Conservation (phyloP, 2,797 vertebrate species). For the Poeciliopsis turneri region DNA sequence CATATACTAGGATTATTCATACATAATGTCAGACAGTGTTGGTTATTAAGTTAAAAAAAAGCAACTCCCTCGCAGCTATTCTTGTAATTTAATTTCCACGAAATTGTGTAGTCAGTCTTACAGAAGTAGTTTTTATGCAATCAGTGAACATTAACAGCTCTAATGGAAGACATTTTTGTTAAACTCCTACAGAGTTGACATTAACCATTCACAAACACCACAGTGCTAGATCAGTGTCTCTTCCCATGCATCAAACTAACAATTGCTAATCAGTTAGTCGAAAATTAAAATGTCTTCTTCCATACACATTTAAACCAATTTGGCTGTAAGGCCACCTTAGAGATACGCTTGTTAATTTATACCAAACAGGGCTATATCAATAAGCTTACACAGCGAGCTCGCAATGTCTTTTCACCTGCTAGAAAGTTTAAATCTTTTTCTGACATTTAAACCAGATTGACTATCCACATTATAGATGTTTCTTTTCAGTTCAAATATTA, state of each 20-base stretch:
- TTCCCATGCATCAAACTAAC: not conserved
- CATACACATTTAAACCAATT: not conserved
- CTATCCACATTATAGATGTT: not conserved
- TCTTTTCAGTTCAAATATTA: not conserved
- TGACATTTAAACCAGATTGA: not conserved
- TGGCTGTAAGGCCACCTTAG: not conserved
- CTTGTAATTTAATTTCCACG: not conserved
- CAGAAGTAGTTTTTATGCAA: not conserved
- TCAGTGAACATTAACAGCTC: not conserved
- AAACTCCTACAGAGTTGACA: not conserved
- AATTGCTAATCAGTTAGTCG: not conserved
- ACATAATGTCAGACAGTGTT: not conserved
- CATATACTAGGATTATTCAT: not conserved
- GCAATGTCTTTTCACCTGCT: not conserved
- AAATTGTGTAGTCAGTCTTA: not conserved
- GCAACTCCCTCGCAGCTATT: not conserved
- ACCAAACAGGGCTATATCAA: not conserved
- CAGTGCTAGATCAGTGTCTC: not conserved
- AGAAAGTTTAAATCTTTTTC: not conserved
- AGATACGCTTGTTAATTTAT: not conserved
- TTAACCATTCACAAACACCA: not conserved
- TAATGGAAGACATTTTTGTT: not conserved
- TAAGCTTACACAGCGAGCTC: not conserved
- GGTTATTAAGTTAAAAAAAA: not conserved
- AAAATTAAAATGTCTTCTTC: not conserved